phyloP scores from a whole-genome alignment of 2,113 vertebrate species.

The Microcebus tavaratra region DNA sequence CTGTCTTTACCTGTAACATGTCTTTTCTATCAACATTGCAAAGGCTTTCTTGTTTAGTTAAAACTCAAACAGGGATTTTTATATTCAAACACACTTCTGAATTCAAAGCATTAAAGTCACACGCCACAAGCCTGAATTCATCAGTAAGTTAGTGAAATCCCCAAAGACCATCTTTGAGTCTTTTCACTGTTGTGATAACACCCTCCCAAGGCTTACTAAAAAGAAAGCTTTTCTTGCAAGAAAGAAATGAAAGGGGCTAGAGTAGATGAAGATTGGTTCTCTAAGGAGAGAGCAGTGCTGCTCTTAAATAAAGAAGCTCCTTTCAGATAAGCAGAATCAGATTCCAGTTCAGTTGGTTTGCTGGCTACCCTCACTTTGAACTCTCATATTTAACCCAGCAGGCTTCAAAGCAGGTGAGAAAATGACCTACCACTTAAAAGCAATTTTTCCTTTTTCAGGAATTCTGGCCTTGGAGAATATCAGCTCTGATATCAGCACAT shows the following conservation, averaged over 20 bases:
- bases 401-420: constrained; percentile 81
- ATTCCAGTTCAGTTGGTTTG: constrained; percentile 70
- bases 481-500: constrained; percentile 78
- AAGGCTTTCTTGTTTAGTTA: constrained; percentile 46
- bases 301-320: constrained; percentile 74
- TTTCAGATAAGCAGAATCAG: constrained; percentile 80
- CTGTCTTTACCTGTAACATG: constrained; percentile 27
- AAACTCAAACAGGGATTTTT: constrained; percentile 46
- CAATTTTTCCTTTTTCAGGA: constrained; percentile 78
- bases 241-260: constrained; percentile 53
- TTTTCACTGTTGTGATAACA: constrained; percentile 56
- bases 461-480: constrained; percentile 77
- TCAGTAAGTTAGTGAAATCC: constrained; percentile 43
- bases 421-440: constrained; percentile 79
- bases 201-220: constrained; percentile 33
- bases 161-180: constrained; percentile 57
- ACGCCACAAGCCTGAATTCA: constrained; percentile 53
- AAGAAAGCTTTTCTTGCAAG: constrained; percentile 60
- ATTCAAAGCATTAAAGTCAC: constrained; percentile 38
- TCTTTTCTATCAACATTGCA: constrained; percentile 37
- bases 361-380: constrained; percentile 81
- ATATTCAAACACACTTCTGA: constrained; percentile 52
- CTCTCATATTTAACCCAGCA: constrained; percentile 79
- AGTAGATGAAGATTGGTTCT: constrained; percentile 53
- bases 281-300: constrained; percentile 51